A percentile compares a stretch with the other conserved stretches of the same genome.
These are phyloP conservation scores for Ibycter americanus DNA, from an alignment of 2,797 vertebrate species.

Conservation along the genomic window DNA sequence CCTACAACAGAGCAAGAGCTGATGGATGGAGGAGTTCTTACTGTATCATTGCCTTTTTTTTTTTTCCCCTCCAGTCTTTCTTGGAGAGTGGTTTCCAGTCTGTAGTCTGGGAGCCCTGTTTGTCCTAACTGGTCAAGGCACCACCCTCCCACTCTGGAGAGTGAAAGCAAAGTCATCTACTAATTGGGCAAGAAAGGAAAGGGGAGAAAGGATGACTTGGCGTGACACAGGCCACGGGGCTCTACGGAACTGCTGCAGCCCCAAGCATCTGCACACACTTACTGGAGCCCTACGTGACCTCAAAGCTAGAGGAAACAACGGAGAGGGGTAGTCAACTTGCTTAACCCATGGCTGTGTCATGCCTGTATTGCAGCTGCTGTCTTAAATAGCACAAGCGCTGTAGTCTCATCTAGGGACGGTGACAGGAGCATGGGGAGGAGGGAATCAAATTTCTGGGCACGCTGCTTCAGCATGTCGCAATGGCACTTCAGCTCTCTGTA, in stretches of 20 bases:
- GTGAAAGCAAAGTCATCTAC: not conserved
- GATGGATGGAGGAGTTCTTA: not conserved
- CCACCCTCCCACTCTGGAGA: not conserved
- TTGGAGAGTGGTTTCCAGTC: not conserved
- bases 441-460: not conserved
- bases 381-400: not conserved
- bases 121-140: not conserved
- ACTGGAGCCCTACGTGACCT: not conserved
- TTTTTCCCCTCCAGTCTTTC: not conserved
- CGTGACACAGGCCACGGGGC: not conserved
- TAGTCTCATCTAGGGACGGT: not conserved
- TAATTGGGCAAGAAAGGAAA: not conserved
- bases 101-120: not conserved
- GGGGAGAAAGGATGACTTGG: not conserved
- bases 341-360: not conserved
- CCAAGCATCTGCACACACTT: not conserved
- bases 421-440: not conserved
- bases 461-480: not conserved
- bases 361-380: not conserved
- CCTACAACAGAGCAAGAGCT: not conserved
- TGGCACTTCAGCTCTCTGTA: not conserved
- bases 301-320: not conserved
- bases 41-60: fast-evolving
- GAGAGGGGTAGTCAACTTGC: not conserved
- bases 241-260: not conserved